Base-by-base conservation (phyloP, 2,113 vertebrate genomes). In the Callipepla californica region DNA sequence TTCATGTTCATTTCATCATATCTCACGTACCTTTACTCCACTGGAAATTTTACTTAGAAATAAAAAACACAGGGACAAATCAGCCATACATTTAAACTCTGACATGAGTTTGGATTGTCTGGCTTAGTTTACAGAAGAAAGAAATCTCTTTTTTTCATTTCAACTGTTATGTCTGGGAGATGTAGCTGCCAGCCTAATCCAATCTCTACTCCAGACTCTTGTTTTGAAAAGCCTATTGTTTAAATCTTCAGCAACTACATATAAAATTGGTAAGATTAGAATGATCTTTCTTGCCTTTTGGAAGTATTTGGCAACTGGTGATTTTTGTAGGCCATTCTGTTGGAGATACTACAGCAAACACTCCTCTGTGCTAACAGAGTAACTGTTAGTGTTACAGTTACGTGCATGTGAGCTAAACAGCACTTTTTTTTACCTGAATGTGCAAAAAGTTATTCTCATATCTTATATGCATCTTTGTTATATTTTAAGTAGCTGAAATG, bases 131-230 rank as follows among this genome's bases (percentile, higher is more conserved):
- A 86, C 13, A 81, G 10, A 25, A 36, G 36, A 32, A 44, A 14
- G 10, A 68, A 62, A 55, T 59, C 90, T 45, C 58, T 44, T 88
- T 87, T 69, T 93, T 90, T 59, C 22, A 95, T 81, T 95, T 92
- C 80, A 83, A 13, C 34, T 55, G 11, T 4, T 48, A 34, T 66
- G n/a, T 51, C 66, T 91, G 51, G 77, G 12, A 19, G 34, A 90
- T 7, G 44, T 92, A 92, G 44, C 26, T 92, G 19, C 80, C 90
- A 32, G 47, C 89, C 65, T 62, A 58, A 92, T 82, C 74, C 80
- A 92, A 65, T 66, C 50, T 80, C 73, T 92, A 19, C 16, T 93
- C 30, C 65, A 87, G 96, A 81, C n/a, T n/a, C 21, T 78, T 70
- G 38, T 89, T 57, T 70, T 62, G 11, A 89, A 83, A 76, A 68